Conservation (phyloP, 2,888 invertebrate species). For the Andrena minutula region DNA sequence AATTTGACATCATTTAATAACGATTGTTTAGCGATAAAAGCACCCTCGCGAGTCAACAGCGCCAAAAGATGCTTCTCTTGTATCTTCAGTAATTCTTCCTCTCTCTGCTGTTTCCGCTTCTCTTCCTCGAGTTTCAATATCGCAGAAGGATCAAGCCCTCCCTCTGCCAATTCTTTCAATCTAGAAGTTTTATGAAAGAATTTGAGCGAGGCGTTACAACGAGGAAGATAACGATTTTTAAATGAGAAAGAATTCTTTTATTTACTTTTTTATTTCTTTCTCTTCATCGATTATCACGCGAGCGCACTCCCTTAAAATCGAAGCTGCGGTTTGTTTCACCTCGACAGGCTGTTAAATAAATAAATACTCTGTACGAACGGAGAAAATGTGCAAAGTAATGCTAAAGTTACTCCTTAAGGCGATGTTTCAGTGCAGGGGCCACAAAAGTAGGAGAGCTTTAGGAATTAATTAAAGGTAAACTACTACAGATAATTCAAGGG, state of each 20-base stretch:
- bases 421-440: too few species aligned
- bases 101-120: conserved; percentile 18
- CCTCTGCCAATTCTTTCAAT: conserved; percentile 46
- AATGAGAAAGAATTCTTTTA: background rate
- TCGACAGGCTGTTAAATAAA: conserved; percentile 51
- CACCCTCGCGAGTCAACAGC: conserved; percentile 51
- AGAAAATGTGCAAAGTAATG: background rate
- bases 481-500: too few species aligned
- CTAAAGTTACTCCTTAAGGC: background rate
- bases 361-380: background rate
- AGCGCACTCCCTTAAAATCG: conserved; percentile 65
- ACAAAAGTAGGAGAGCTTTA: too few species aligned
- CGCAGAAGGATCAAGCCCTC: conserved; percentile 30
- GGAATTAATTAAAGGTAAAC: too few species aligned
- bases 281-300: conserved; percentile 57
- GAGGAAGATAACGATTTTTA: too few species aligned
- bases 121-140: conserved; percentile 55
- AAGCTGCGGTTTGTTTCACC: conserved; percentile 63
- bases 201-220: background rate
- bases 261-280: conserved; percentile 66
- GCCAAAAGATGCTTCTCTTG: conserved; percentile 54
- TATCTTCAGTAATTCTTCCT: conserved; percentile 50
- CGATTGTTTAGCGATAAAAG: conserved; percentile 53
- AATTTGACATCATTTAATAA: conserved; percentile 40
- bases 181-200: conserved; percentile 28